These are phyloP conservation scores for Oryzias curvinotus DNA, from an alignment of 2,113 vertebrate species.

Conservation along the genomic window DNA sequence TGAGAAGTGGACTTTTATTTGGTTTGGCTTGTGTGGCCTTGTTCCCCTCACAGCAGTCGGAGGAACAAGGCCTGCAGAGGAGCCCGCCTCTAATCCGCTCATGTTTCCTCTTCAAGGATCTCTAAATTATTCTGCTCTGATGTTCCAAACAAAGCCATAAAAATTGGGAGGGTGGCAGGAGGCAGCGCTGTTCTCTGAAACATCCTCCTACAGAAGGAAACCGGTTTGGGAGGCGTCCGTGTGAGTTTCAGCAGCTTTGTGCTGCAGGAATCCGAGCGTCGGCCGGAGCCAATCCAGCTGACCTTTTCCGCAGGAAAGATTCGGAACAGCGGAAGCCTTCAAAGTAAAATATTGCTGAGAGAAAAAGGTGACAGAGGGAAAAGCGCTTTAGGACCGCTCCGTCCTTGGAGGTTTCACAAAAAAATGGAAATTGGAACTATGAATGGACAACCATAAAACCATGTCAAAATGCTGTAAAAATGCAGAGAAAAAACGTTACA, in stretches of 20 bases:
- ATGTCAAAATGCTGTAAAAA: too few relatives aligned
- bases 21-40: constrained; percentile 18
- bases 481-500: too few relatives aligned
- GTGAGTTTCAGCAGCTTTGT: neutral
- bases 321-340: too few relatives aligned
- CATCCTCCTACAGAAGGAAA: neutral
- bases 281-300: constrained; percentile 15
- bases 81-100: constrained; percentile 4
- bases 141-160: constrained; percentile 2
- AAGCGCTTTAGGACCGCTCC: too few relatives aligned
- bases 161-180: neutral
- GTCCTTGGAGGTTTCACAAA: too few relatives aligned
- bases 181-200: neutral
- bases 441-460: too few relatives aligned
- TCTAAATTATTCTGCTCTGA: neutral
- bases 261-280: neutral
- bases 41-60: constrained; percentile 3
- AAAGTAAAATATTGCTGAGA: too few relatives aligned
- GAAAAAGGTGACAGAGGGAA: too few relatives aligned
- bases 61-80: neutral
- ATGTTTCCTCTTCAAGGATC: constrained; percentile 3
- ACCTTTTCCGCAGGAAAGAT: neutral
- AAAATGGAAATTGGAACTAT: too few relatives aligned
- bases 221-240: neutral
- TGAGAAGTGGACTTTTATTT: constrained; percentile 25